A percentile compares a stretch with the other conserved stretches of the same genome.
Conservation (phyloP, 2,888 invertebrate genomes). For the Dolichopus griseipennis region DNA sequence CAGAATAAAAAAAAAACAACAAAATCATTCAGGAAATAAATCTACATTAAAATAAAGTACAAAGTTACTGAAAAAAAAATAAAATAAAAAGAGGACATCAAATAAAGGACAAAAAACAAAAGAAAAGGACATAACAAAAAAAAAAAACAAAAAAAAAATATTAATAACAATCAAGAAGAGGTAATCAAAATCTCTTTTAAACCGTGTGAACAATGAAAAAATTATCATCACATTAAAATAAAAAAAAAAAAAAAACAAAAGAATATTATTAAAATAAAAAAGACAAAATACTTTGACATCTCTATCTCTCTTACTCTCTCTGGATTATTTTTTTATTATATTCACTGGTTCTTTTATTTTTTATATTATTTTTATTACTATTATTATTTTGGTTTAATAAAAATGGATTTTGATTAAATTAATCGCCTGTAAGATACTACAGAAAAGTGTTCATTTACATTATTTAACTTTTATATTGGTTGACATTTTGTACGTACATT, state of each 20-base stretch:
- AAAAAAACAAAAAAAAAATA: no score
- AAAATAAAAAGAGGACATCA: no score
- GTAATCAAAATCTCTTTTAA: not conserved
- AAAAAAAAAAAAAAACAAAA: not conserved
- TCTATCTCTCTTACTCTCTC: no score
- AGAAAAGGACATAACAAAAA: no score
- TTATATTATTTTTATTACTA: no score
- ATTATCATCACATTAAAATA: not conserved
- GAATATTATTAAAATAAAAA: no score
- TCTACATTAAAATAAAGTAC: not conserved
- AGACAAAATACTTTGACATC: not conserved
- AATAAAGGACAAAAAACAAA: no score
- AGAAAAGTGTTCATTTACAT: not conserved
- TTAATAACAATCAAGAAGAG: no score
- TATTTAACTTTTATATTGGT: no score
- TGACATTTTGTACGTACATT: no score
- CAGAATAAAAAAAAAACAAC: not conserved
- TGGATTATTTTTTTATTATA: not conserved
- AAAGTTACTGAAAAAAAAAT: no score
- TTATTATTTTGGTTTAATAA: not conserved
- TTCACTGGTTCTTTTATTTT: no score
- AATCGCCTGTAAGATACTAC: not conserved
- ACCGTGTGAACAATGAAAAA: not conserved
- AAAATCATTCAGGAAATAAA: not conserved
- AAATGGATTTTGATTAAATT: slow-evolving; percentile 6